Conservation (phyloP, 2,888 invertebrate genomes). For the Ferrisia virgata region DNA sequence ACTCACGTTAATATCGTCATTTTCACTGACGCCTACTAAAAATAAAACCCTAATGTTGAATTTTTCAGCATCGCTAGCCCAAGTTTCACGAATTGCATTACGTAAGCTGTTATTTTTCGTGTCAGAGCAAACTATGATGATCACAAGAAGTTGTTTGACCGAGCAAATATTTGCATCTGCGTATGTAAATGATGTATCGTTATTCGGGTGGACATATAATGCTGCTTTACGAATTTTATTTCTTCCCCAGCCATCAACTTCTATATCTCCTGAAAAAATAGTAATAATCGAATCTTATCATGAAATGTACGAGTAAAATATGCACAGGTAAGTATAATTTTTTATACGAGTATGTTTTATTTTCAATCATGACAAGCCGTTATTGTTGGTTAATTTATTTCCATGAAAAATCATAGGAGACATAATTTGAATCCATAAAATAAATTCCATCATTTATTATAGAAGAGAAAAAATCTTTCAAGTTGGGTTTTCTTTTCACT, state of each 20-base stretch:
- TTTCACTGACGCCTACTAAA: background rate
- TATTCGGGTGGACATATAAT: background rate
- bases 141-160: background rate
- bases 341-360: too few relatives aligned
- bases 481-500: too few relatives aligned
- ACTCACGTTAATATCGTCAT: background rate
- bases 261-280: background rate
- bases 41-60: background rate
- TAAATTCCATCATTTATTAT: too few relatives aligned
- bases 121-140: background rate
- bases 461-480: too few relatives aligned
- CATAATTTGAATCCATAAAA: too few relatives aligned
- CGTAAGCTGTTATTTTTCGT: background rate
- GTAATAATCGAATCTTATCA: background rate
- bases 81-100: slow-evolving; percentile 4
- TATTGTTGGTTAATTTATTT: too few relatives aligned
- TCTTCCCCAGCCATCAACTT: background rate
- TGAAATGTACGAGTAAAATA: too few relatives aligned
- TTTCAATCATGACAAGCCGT: too few relatives aligned
- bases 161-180: background rate
- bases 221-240: background rate
- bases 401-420: too few relatives aligned
- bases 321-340: too few relatives aligned
- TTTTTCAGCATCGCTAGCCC: background rate
- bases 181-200: background rate